Conservation (phyloP, 2,113 vertebrate species). For the Eurypyga helias region DNA sequence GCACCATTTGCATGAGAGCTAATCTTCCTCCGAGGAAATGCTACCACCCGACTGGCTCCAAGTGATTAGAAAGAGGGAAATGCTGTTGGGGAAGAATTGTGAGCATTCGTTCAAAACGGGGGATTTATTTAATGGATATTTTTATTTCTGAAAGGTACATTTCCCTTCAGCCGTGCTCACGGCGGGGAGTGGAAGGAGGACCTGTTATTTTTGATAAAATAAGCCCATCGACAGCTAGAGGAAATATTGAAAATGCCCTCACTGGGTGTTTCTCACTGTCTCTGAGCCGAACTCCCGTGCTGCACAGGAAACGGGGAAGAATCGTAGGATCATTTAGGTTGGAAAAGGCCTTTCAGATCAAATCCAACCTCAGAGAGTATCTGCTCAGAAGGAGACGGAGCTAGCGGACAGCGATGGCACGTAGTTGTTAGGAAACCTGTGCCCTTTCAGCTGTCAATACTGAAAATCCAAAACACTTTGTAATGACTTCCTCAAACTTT, state of each 20-base stretch:
- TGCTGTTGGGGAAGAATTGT: neutral
- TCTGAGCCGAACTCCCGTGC: neutral
- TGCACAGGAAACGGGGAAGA: neutral
- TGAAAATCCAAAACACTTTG: neutral
- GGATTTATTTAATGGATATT: neutral
- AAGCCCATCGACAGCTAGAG: neutral
- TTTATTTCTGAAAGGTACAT: neutral
- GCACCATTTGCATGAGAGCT: neutral
- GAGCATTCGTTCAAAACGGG: neutral
- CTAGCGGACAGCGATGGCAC: neutral
- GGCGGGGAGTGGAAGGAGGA: neutral
- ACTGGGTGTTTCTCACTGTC: neutral
- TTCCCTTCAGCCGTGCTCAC: neutral
- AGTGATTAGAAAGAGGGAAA: neutral
- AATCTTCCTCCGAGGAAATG: neutral
- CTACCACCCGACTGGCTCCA: neutral
- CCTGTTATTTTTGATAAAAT: constrained; percentile 19
- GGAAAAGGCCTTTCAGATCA: no score
- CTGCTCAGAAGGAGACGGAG: neutral
- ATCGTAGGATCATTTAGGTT: no score
- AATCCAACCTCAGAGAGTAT: neutral
- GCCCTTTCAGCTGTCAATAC: neutral
- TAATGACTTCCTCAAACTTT: neutral
- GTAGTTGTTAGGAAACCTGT: neutral
- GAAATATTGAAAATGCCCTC: neutral